Percentiles rank a stretch among this genome's conserved stretches.
These are phyloP conservation scores for Alosa sapidissima DNA, from an alignment of 2,797 vertebrate genomes.

Conservation along the genomic window DNA sequence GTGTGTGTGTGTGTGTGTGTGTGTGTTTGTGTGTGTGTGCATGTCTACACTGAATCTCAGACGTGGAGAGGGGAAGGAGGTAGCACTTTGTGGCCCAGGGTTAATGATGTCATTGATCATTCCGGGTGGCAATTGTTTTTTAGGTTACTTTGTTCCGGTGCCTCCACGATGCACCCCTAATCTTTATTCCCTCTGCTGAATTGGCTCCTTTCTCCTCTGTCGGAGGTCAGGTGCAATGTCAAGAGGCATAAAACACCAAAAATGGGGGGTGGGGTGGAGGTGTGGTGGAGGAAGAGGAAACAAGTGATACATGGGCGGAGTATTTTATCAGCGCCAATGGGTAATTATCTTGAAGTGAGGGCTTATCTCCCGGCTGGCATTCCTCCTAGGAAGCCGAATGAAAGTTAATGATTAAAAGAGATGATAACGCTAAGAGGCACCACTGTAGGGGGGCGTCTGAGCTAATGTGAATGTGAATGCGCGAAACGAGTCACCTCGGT, in stretches of 20 bases:
- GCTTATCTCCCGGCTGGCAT: conserved; percentile 38
- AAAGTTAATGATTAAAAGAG: conserved; percentile 43
- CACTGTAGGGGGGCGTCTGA: conserved; percentile 6
- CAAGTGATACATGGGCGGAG: conserved; percentile 32
- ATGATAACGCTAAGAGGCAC: conserved; percentile 29
- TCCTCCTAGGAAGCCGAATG: conserved; percentile 23
- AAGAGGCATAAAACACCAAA: conserved; percentile 13
- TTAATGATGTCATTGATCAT: conserved; percentile 56
- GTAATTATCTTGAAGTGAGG: conserved; percentile 44
- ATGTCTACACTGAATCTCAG: not conserved
- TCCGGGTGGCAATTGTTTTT: conserved; percentile 43
- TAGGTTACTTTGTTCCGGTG: conserved; percentile 32
- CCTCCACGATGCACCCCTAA: conserved; percentile 33
- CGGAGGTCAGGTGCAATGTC: conserved; percentile 48
- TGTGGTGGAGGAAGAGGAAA: not conserved
- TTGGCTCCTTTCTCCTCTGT: conserved; percentile 43
- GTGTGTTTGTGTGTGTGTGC: not conserved
- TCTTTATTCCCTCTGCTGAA: conserved; percentile 46
- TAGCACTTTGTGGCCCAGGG: conserved; percentile 29
- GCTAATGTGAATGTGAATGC: conserved; percentile 11
- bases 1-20: conserved; percentile 6
- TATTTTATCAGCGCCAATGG: conserved; percentile 41
- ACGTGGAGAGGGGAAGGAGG: conserved; percentile 15
- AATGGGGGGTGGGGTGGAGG: not conserved
- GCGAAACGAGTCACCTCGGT: not conserved